Base-by-base conservation (phyloP, 53 echinoderm and acorn worm genomes). In the Holothuria leucospilota region DNA sequence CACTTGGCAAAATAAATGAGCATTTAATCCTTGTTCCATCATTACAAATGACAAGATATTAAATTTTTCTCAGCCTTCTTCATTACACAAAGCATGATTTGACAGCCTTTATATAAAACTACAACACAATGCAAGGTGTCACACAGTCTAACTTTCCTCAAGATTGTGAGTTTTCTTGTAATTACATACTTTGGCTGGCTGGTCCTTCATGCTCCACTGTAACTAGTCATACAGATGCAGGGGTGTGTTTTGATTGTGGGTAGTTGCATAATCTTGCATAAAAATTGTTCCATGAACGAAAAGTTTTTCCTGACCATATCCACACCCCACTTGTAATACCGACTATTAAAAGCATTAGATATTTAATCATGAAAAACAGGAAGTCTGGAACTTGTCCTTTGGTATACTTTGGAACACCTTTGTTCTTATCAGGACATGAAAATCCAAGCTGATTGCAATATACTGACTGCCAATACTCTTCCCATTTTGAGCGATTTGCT, bases 261-360 rank as follows among this genome's bases (percentile, higher is more conserved):
- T 81, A 69, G 30, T 92, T 89, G 26, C 96, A 96, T 63, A 99
- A 90, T 82, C 92, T 90, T 14, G 90, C 59, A 82, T 95, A 99
- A 88, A 99, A 95, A 60, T 95, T 90, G 20, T 90, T 90, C 99
- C 99, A 99, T 18, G 99, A 99, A 52, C 95, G 86, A 5, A 99
- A 83, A 21, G 99, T 99, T 64, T 99, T 99, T 7, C 94, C 95
- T 10, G 99, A 99, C 99, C 99, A 99, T 70, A 99, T 96, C 99
- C 99, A 99, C n/a, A 99, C 95, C 20, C 99, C 95, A 27, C 95
- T 95, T 13, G 99, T 99, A 73, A 99, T 99, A 40, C 99, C 99
- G 51, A 99, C 99, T 51, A 99, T 91, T 59, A 99, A 87, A 49
- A 99, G 89, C 99, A 99, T 99, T 28, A 99, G 86, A 89, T 99